A percentile compares a stretch with the other conserved stretches of the same genome.
phyloP scores from a whole-genome alignment of 2,113 vertebrate species.

The Pluvianellus socialis region DNA sequence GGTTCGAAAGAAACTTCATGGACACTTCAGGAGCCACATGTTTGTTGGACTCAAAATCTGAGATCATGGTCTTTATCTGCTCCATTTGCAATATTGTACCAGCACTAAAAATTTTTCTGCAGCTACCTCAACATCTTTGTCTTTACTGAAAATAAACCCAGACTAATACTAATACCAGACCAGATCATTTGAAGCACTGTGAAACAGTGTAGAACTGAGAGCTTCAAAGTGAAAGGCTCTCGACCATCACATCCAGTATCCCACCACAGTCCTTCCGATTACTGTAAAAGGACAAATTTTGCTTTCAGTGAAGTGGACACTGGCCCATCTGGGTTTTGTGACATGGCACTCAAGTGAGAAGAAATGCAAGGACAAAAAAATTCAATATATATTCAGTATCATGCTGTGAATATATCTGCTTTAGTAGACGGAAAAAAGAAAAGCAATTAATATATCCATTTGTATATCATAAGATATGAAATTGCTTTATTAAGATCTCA shows the following conservation, averaged over 20 bases:
- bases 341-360: not conserved
- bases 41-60: not conserved
- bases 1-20: not conserved
- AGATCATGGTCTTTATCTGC: not conserved
- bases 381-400: not conserved
- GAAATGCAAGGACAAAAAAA: not conserved
- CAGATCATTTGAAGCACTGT: not conserved
- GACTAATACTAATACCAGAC: not conserved
- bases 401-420: not conserved
- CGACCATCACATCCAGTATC: not conserved
- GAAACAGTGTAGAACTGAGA: not conserved
- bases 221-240: not conserved
- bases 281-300: not conserved
- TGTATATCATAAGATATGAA: not conserved
- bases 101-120: not conserved
- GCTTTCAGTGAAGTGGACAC: not conserved
- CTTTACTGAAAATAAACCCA: not conserved
- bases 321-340: not conserved
- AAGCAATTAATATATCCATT: not conserved
- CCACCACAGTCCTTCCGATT: not conserved
- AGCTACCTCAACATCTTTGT: not conserved
- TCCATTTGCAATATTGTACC: not conserved
- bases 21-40: not conserved
- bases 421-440: not conserved
- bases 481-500: not conserved